phyloP scores from a whole-genome alignment of 1,140 invertebrate species.

The Teleopsis dalmanni region DNA sequence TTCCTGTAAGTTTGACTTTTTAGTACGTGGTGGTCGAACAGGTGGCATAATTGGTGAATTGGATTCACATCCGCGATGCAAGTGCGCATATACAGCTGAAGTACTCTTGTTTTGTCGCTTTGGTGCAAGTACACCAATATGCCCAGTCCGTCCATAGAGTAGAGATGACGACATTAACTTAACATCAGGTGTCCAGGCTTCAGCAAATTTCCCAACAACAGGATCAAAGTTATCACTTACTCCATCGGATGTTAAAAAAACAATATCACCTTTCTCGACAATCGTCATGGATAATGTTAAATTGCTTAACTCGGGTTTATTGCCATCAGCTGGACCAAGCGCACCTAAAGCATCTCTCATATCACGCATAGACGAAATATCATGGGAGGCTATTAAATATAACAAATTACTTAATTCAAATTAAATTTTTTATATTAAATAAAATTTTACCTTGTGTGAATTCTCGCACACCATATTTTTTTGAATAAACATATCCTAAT shows the following conservation, averaged over 20 bases:
- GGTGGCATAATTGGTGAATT: slow-evolving; percentile 16
- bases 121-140: slow-evolving; percentile 20
- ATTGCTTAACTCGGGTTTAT: slow-evolving; percentile 83
- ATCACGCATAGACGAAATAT: slow-evolving; percentile 79
- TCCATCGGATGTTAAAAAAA: slow-evolving; percentile 87
- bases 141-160: slow-evolving; percentile 2
- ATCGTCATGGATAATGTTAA: slow-evolving; percentile 84
- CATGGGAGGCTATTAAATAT: slow-evolving; percentile 65
- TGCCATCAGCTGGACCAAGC: slow-evolving; percentile 79
- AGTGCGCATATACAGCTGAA: slow-evolving; percentile 31
- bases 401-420: neutral
- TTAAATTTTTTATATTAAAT: neutral
- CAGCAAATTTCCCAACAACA: slow-evolving; percentile 87
- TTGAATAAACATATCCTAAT: slow-evolving; percentile 80
- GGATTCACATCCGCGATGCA: slow-evolving; percentile 19
- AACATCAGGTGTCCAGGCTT: slow-evolving; percentile 35
- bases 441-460: slow-evolving; percentile 55
- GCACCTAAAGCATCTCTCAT: slow-evolving; percentile 89
- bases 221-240: slow-evolving; percentile 92
- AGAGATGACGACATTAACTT: slow-evolving; percentile 23
- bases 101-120: slow-evolving; percentile 43
- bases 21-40: slow-evolving; percentile 22
- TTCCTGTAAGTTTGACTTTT: slow-evolving; percentile 19
- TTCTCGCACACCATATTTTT: slow-evolving; percentile 64
- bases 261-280: slow-evolving; percentile 73